Base-by-base conservation (phyloP, 2,797 vertebrate genomes). In the Melanotaenia maccullochi region DNA sequence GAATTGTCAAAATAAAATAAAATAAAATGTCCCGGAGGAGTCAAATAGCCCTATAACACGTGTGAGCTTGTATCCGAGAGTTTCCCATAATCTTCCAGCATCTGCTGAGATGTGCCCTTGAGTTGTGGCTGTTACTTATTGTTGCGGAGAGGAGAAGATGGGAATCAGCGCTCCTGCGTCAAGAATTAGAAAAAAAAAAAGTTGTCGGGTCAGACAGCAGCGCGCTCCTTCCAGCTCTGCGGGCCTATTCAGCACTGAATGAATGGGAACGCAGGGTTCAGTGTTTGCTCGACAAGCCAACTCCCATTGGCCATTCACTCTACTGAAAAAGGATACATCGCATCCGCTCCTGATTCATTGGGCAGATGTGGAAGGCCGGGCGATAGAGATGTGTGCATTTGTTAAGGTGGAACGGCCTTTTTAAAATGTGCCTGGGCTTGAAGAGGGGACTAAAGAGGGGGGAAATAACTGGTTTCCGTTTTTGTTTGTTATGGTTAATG, bases 301-400 rank as follows among this genome's bases (percentile, higher is more conserved):
- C 85, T 93, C 92, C 93, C 90, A 94, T 94, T 94, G 94, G 94
- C 92, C 93, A 90, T 85, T 88, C 87, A 87, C 71, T 63, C 85
- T 90, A 71, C 92, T 94, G 94, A 93, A 94, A 94, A 92, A 91
- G 94, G 94, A 95, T 93, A 93, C 94, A 91, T 86, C 87, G 93
- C 93, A 93, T 95, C 94, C 94, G 93, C 90, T 94, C 91, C 76
- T 88, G 87, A 90, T 91, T 93, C 93, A 94, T 95, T 95, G 95
- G 95, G 85, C 93, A 90, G 86, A 90, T 89, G 92, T 87, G 86
- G 84, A 82, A 88, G 92, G 90, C 88, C 73, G 89, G 91, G 60
- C 90, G 87, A 87, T 70, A 65, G 90, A 85, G 89, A 85, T 86
- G 89, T 83, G 91, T 76, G 88, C 87, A 12, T 77, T 28, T 24